These are phyloP conservation scores for Conger conger DNA, from an alignment of 2,113 vertebrate species.

Conservation along the genomic window DNA sequence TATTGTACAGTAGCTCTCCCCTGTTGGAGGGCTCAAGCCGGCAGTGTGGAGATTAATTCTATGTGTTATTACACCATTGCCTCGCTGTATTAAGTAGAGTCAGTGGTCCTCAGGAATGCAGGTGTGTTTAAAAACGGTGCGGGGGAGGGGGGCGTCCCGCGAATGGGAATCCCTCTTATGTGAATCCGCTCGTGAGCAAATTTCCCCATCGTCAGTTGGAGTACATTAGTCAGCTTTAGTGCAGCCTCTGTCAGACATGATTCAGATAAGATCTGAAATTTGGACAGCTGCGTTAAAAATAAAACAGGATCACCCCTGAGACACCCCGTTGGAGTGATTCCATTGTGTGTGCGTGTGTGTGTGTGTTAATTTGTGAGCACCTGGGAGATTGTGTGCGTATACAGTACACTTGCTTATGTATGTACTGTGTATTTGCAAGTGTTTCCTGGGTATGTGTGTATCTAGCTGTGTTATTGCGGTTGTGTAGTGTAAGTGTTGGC, in stretches of 20 bases:
- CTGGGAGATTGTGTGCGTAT: not conserved
- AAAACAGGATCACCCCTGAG: not conserved
- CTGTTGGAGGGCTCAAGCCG: constrained; percentile 23
- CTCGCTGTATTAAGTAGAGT: constrained; percentile 36
- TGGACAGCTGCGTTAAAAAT: not conserved
- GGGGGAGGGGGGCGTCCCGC: too few species aligned
- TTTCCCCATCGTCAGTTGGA: not conserved
- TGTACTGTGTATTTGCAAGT: not conserved
- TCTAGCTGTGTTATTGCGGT: not conserved
- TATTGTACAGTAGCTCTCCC: constrained; percentile 48
- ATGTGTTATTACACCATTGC: constrained; percentile 31
- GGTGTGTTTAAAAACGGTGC: constrained; percentile 29
- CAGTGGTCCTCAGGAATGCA: constrained; percentile 39
- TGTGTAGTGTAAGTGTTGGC: not conserved
- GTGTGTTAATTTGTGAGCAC: not conserved
- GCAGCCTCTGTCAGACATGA: not conserved
- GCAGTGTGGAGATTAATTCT: constrained; percentile 41
- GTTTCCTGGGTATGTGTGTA: not conserved
- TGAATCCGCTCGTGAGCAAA: not conserved
- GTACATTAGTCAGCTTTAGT: not conserved
- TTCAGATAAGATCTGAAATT: not conserved
- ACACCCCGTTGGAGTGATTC: not conserved
- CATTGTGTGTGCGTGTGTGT: not conserved
- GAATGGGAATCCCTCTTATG: not conserved
- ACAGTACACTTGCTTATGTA: not conserved